These are phyloP conservation scores for Meandrina meandrites DNA, from an alignment of 92 coral and sea anemone genomes.

Conservation along the genomic window DNA sequence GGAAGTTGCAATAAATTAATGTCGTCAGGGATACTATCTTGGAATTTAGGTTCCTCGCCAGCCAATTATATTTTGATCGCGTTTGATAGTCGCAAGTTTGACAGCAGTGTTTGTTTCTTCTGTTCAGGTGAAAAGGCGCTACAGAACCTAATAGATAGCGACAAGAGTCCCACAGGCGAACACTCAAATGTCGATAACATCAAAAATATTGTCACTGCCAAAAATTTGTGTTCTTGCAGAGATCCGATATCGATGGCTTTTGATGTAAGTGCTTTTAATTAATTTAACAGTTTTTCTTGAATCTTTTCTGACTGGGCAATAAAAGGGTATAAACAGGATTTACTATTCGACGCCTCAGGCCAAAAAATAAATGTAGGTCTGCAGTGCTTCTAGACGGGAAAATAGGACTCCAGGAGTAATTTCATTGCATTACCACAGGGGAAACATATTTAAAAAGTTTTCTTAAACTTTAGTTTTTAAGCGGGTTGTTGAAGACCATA, in stretches of 20 bases:
- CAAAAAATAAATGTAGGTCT: no score
- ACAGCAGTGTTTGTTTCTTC: neutral
- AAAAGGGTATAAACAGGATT: neutral
- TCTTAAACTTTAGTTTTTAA: no score
- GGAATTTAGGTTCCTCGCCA: neutral
- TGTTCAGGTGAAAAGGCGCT: neutral
- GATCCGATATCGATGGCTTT: slow-evolving; percentile 2
- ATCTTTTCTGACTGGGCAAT: neutral
- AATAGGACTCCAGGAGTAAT: neutral
- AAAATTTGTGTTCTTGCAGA: neutral
- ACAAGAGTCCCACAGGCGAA: neutral
- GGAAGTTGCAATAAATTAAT: neutral
- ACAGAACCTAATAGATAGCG: neutral
- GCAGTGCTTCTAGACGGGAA: no score
- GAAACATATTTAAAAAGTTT: no score
- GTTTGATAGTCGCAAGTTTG: neutral
- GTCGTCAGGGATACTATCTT: no score
- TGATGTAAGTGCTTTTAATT: neutral
- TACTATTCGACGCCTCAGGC: neutral
- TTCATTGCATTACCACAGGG: neutral
- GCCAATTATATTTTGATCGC: neutral
- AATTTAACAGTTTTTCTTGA: neutral
- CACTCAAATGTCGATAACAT: slow-evolving; percentile 1
- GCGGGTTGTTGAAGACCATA: no score
- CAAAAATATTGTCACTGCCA: neutral